Base-by-base conservation (phyloP, 2,888 invertebrate species). In the Drosophila subquinaria region DNA sequence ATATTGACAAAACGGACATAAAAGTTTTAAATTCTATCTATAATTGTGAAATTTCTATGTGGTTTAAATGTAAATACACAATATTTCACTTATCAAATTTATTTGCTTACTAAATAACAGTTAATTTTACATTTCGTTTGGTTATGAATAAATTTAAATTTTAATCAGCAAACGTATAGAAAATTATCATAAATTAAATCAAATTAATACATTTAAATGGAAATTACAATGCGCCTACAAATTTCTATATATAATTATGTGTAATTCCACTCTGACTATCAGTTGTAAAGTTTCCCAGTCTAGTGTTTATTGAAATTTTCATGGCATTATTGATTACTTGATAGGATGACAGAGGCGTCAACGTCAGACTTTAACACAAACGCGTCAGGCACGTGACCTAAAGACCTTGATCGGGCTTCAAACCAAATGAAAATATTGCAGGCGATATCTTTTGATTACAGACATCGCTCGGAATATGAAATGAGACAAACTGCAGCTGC, bases 401-500 rank as follows among this genome's bases (percentile, higher is more conserved):
- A 51, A 53, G 63, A 42, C 50, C 62, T 57, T 65, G 69, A 35
- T 52, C 76, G 48, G 72, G 62, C 64, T 75, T 72, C 64, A 33
- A 42, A 8, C 20, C 52, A 45, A 66, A 57, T 56, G 69, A 62
- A 73, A 75, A 82, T 76, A 74, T 83, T 76, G 89, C 76, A 79
- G 75, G 79, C 79, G 87, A 90, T 91, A 91, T 91, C 90, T 91
- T 92, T 92, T 91, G 92, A 91, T 91, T 91, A 91, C 90, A 87
- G 87, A 82, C 90, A 86, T 36, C 89, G 92, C 83, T 78, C 71
- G 77, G 91, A 91, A 92, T 92, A 89, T 90, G 69, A 91, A 92
- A 92, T 92, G 90, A 92, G 91, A 71, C 67, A 56, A 81, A 76
- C 61, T 86, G 88, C 88, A 88, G 70, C 63, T 36, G 59, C 56